Percentiles rank a stretch among this genome's conserved stretches.
Conservation (phyloP, 2,888 invertebrate species). For the Anoplius nigerrimus region DNA sequence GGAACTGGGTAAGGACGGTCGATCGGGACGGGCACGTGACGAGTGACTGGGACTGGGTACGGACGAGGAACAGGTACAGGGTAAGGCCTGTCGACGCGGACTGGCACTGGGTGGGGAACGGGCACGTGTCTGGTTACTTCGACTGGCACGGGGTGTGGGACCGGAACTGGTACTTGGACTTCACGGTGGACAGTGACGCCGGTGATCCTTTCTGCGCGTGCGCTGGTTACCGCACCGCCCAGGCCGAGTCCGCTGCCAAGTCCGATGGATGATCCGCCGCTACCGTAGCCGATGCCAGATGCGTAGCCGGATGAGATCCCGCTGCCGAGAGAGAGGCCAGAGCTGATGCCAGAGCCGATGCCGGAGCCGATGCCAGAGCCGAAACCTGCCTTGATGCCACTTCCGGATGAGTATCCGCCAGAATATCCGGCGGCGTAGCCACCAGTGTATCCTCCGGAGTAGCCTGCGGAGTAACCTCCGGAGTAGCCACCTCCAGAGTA, state of each 20-base stretch:
- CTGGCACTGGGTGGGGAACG: constrained; percentile 54
- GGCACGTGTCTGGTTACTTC: constrained; percentile 54
- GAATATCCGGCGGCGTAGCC: too few species aligned
- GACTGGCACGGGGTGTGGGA: constrained; percentile 60
- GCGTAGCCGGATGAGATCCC: neutral
- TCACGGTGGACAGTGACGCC: constrained; percentile 57
- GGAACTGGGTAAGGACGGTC: constrained; percentile 58
- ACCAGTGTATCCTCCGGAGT: too few species aligned
- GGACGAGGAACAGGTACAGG: constrained; percentile 52
- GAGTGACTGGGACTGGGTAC: constrained; percentile 54
- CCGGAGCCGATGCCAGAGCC: neutral
- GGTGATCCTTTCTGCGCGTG: constrained; percentile 46
- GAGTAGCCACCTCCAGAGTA: too few species aligned
- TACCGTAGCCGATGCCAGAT: neutral
- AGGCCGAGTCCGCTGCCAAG: neutral
- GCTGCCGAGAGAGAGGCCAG: neutral
- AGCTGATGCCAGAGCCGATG: neutral
- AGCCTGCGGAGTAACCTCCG: too few species aligned
- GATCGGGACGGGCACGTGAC: constrained; percentile 55
- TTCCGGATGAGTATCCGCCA: too few species aligned
- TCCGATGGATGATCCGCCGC: constrained; percentile 15
- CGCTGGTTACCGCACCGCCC: constrained; percentile 19
- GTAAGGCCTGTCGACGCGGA: constrained; percentile 56
- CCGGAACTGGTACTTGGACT: constrained; percentile 52
- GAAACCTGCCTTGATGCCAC: too few species aligned